These are phyloP conservation scores for Neopelma chrysocephalum DNA, from an alignment of 2,797 vertebrate species.

Conservation along the genomic window DNA sequence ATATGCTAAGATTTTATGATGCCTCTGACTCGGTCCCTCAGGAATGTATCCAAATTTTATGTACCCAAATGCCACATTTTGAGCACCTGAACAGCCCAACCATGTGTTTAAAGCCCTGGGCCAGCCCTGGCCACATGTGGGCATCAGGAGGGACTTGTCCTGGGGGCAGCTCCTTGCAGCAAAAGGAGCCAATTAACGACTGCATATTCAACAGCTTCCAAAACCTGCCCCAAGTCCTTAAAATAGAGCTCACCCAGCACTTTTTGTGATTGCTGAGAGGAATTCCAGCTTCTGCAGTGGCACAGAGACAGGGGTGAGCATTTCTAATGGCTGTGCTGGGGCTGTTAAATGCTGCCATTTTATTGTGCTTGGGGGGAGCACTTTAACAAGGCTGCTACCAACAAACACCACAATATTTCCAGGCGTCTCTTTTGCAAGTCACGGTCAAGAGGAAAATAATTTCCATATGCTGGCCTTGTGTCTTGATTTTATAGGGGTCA, in stretches of 20 bases:
- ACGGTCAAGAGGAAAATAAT: conserved; percentile 64
- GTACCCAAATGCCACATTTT: fast-evolving
- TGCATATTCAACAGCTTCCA: not conserved
- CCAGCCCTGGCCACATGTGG: fast-evolving
- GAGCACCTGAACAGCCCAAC: not conserved
- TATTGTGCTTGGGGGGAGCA: not conserved
- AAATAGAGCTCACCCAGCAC: fast-evolving
- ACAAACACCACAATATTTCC: conserved; percentile 31
- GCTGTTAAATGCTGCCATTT: conserved; percentile 29
- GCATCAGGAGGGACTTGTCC: not conserved
- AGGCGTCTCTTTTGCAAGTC: conserved; percentile 47
- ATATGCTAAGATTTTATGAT: not conserved
- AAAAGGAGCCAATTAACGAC: fast-evolving
- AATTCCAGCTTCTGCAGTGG: conserved; percentile 8
- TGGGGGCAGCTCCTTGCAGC: fast-evolving
- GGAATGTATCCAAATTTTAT: fast-evolving
- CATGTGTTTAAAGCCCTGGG: fast-evolving
- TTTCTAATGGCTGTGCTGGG: not conserved
- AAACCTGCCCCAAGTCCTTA: not conserved
- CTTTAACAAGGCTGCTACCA: conserved; percentile 49
- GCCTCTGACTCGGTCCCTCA: not conserved
- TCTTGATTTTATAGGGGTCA: conserved; percentile 62
- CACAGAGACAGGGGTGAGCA: not conserved
- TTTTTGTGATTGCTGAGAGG: not conserved
- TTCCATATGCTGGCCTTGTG: conserved; percentile 63